Base-by-base conservation (phyloP, 2,113 vertebrate genomes). In the Ranitomeya imitator region DNA sequence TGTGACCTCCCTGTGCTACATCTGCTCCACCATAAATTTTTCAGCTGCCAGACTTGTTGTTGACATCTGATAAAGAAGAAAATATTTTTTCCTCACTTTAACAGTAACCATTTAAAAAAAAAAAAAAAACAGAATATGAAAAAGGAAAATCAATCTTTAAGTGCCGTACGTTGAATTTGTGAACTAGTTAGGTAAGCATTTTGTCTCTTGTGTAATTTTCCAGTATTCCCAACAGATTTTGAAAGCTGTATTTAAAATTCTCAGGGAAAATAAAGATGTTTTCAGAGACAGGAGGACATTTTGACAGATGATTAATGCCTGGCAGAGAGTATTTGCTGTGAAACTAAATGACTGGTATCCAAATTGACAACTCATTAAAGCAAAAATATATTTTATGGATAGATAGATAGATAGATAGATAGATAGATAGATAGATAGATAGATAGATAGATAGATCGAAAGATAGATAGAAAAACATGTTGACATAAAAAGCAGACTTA, bases 171-270 rank as follows among this genome's bases (percentile, higher is more conserved):
- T 52, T 13, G 60, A 67, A 65, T 52, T 51, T 82, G n/a, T 65
- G 60, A 12, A 21, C 60, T 65, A 37, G 19, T 67, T 83, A 71
- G 71, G 63, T 19, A 85, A 51, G 9, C 65, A 74, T 85, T 31
- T 71, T 63, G 18, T 84, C 52, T 74, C 52, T 37, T 37, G 65
- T 83, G 82, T 69, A 83, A 71, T 84, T 54, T 67, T 54, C 65
- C 26, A 23, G 82, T 55, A 69, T 84, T 84, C 63, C 63, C 82
- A 55, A 84, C 51, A 71, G 59, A 82, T 69, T 71, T n/a, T 84
- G 63, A 83, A 63, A 84, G 23, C 82, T 54, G 37, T 84, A 67
- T 71, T 84, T 84, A 71, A 84, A 84, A 84, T 26, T 84, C 51
- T 71, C 51, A 71, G 52, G 82, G 14, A 84, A 84, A 71, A 84